Evolutionary conservation across 2,888 invertebrate species (phyloP).

Genomic region (Mesoligia furuncula): DNA sequence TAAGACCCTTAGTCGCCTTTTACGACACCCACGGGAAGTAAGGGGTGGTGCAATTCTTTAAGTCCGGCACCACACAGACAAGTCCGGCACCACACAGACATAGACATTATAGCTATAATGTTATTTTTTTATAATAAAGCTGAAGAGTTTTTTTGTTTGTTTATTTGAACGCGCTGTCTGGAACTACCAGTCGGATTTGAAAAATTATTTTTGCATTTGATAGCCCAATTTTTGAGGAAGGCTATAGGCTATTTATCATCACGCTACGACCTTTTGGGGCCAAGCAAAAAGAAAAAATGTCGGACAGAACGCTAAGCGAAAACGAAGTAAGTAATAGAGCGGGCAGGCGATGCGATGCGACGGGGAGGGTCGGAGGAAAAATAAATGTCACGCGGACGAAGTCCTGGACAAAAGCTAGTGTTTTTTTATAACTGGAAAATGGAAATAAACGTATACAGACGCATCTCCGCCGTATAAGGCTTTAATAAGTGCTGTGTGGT

Average conservation of each 20-base stretch:
- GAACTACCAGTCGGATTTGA: too few relatives aligned
- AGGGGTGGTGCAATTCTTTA: too few relatives aligned
- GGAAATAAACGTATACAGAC: neutral
- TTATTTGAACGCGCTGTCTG: too few relatives aligned
- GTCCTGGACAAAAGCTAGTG: neutral
- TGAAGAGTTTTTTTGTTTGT: too few relatives aligned
- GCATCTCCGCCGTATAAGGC: neutral
- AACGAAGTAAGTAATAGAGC: neutral
- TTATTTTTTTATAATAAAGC: neutral
- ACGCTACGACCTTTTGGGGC: neutral
- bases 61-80: too few relatives aligned
- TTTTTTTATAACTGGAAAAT: neutral
- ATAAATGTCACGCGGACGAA: neutral
- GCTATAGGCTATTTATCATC: neutral
- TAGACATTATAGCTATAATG: too few relatives aligned
- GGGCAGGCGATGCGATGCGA: neutral
- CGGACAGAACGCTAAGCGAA: neutral
- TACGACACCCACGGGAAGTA: too few relatives aligned
- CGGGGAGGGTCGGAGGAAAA: neutral
- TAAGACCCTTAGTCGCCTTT: too few relatives aligned
- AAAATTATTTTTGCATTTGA: too few relatives aligned
- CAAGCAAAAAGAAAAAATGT: neutral
- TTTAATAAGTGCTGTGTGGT: neutral
- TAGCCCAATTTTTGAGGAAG: neutral
- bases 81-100: too few relatives aligned